Percentiles rank a stretch among this genome's conserved stretches.
Evolutionary conservation across 2,113 vertebrate genomes (phyloP).

Genomic region (Megalops atlanticus): DNA sequence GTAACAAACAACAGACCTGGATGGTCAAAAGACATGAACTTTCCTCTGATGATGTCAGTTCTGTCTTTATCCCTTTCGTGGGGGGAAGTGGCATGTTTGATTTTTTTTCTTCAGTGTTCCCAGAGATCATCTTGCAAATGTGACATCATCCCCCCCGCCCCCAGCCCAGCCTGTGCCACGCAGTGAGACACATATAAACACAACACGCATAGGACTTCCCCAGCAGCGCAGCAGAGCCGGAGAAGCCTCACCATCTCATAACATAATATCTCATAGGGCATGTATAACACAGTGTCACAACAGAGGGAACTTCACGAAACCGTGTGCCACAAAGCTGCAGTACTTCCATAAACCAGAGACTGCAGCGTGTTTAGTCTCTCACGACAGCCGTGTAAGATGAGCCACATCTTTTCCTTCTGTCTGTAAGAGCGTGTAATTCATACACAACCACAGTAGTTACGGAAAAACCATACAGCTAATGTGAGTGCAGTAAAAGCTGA

Average conservation of each 20-base stretch:
- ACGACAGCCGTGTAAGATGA: not conserved
- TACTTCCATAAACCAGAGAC: too few relatives aligned
- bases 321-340: too few relatives aligned
- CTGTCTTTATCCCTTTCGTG: not conserved
- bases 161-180: not conserved
- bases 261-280: too few relatives aligned
- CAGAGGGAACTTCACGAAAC: too few relatives aligned
- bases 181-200: not conserved
- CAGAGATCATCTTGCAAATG: not conserved
- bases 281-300: too few relatives aligned
- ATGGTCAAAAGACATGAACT: not conserved
- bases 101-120: not conserved
- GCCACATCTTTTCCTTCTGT: not conserved
- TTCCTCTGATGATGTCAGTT: not conserved
- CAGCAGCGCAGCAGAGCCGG: too few relatives aligned
- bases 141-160: not conserved
- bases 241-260: too few relatives aligned
- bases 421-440: not conserved
- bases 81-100: not conserved
- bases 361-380: too few relatives aligned
- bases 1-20: too few relatives aligned
- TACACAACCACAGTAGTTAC: not conserved
- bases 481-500: not conserved
- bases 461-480: not conserved
- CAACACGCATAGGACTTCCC: too few relatives aligned